Conservation (phyloP, 2,113 vertebrate genomes). For the Laticauda colubrina region DNA sequence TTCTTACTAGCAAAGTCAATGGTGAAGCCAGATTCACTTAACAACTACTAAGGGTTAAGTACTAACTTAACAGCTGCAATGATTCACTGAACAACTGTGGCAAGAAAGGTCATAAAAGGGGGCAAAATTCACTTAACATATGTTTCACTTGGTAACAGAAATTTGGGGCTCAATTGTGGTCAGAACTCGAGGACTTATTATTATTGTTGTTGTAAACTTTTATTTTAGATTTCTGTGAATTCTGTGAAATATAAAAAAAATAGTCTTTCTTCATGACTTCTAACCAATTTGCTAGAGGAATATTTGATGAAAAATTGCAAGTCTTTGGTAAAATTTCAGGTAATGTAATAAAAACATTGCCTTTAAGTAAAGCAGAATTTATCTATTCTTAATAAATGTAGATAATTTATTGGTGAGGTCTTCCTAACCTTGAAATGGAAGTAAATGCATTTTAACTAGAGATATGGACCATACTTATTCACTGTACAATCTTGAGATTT, state of each 20-base stretch:
- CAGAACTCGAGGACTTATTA: neutral
- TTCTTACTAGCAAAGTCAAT: neutral
- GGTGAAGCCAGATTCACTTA: neutral
- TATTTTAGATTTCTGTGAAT: neutral
- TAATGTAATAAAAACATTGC: neutral
- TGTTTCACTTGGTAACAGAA: neutral
- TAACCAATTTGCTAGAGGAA: neutral
- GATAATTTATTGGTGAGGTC: neutral
- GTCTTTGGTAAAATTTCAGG: neutral
- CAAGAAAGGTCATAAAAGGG: neutral
- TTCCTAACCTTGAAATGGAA: neutral
- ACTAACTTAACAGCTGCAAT: too few species aligned
- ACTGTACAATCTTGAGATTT: neutral
- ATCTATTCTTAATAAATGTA: neutral
- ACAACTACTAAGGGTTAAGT: too few species aligned
- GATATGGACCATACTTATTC: neutral
- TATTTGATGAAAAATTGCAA: neutral
- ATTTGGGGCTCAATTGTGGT: neutral
- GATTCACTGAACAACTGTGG: neutral
- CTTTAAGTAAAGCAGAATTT: neutral
- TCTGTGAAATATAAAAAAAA: neutral
- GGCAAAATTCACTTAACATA: neutral
- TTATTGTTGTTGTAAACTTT: neutral
- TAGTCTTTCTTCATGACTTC: neutral
- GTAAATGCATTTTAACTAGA: neutral